A percentile compares a stretch with the other conserved stretches of the same genome.
Evolutionary conservation across 2,797 vertebrate species (phyloP).

Genomic region (Syngnathus rostellatus): DNA sequence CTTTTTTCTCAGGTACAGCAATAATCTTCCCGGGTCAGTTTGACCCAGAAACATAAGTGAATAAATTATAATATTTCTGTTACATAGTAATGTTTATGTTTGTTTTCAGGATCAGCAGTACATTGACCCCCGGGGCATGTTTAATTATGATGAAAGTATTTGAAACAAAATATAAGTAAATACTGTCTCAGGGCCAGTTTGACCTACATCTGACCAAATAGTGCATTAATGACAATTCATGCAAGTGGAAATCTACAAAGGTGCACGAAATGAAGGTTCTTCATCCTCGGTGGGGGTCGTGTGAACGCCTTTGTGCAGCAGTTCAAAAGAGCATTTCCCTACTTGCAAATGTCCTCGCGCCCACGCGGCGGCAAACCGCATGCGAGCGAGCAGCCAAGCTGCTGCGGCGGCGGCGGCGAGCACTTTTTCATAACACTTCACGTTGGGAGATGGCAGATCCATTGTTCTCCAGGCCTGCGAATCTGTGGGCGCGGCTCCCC

Average conservation of each 20-base stretch:
- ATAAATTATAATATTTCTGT: no score
- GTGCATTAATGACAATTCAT: not conserved
- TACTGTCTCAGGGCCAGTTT: no score
- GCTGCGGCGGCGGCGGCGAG: constrained; percentile 45
- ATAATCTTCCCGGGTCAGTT: no score
- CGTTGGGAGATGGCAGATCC: constrained; percentile 58
- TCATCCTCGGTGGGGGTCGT: not conserved
- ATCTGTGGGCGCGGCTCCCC: constrained; percentile 56
- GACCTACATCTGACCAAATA: not conserved
- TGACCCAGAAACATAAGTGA: no score
- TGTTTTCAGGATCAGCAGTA: no score
- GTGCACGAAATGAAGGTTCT: not conserved
- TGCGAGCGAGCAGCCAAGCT: constrained; percentile 50
- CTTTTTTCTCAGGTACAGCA: not conserved
- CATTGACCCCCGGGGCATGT: no score
- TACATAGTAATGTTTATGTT: no score
- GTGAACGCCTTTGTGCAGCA: not conserved
- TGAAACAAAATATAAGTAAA: no score
- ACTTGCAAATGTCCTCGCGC: constrained; percentile 43
- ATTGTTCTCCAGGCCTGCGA: constrained; percentile 60
- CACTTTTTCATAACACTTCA: constrained; percentile 58
- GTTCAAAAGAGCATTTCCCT: constrained; percentile 23
- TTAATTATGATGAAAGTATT: no score
- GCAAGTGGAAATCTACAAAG: not conserved
- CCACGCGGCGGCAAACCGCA: constrained; percentile 43